Conservation (phyloP, 2,113 vertebrate genomes). For the Erythrolamprus reginae region DNA sequence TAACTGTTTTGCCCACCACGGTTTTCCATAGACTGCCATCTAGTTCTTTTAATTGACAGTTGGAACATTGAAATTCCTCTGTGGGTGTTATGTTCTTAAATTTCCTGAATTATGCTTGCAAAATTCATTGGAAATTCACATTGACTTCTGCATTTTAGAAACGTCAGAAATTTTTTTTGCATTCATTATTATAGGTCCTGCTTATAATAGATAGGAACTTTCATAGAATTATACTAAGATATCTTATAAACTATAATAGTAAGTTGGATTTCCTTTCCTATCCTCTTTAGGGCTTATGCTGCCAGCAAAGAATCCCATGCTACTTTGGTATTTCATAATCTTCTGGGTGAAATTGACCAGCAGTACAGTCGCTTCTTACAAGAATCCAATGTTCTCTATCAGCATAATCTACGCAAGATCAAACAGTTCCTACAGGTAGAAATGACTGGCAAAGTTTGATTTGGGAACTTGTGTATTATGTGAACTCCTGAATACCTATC, state of each 20-base stretch:
- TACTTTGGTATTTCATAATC: constrained; percentile 96
- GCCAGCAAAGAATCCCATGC: constrained; percentile 97
- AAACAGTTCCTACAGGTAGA: constrained; percentile 93
- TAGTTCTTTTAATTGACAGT: background rate
- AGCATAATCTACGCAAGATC: constrained; percentile 95
- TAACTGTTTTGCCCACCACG: background rate
- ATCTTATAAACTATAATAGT: background rate
- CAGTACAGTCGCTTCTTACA: constrained; percentile 98
- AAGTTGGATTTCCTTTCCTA: background rate
- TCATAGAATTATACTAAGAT: background rate
- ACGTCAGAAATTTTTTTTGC: background rate
- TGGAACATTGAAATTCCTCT: background rate
- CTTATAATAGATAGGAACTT: background rate
- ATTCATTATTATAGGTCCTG: background rate
- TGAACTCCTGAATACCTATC: background rate
- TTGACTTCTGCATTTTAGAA: background rate
- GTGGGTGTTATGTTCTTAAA: background rate
- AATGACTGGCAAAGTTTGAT: background rate
- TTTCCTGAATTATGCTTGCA: background rate
- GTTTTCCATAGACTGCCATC: background rate
- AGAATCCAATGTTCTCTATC: constrained; percentile 95
- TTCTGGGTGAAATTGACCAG: constrained; percentile 97
- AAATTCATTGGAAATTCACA: background rate
- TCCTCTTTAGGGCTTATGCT: constrained; percentile 81
- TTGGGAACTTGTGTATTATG: background rate